phyloP scores from a whole-genome alignment of 2,888 invertebrate genomes.

The Watsonalla binaria region DNA sequence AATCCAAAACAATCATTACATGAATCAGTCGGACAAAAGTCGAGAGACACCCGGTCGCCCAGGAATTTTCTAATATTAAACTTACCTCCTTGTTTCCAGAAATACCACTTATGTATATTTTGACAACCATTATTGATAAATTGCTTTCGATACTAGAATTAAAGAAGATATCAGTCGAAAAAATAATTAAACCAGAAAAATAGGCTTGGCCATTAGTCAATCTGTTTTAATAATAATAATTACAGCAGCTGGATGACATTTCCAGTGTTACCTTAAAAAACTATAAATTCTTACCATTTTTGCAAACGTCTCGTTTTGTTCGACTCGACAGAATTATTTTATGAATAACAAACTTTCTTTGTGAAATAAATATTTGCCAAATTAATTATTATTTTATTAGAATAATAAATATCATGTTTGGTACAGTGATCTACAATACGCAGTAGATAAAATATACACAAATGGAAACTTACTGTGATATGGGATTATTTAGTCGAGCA shows the following conservation, averaged over 20 bases:
- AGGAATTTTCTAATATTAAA: slow-evolving; percentile 64
- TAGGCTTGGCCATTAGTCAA: slow-evolving; percentile 75
- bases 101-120: slow-evolving; percentile 94
- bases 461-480: no score
- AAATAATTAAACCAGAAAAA: slow-evolving; percentile 58
- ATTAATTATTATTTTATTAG: no score
- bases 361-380: no score
- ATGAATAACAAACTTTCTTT: no score
- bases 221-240: slow-evolving; percentile 61
- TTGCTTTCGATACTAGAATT: slow-evolving; percentile 40
- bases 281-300: background rate
- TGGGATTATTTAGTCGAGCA: no score
- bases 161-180: slow-evolving; percentile 45
- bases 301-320: no score
- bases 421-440: no score
- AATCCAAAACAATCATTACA: slow-evolving; percentile 56
- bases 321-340: background rate
- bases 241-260: slow-evolving; percentile 25
- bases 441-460: no score
- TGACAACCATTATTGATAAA: slow-evolving; percentile 86
- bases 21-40: slow-evolving; percentile 59
- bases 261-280: slow-evolving; percentile 10
- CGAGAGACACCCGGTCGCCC: slow-evolving; percentile 54
- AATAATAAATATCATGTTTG: no score
- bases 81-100: slow-evolving; percentile 96